phyloP scores from a whole-genome alignment of 1,140 invertebrate species.

The Leptinotarsa undecemlineata region DNA sequence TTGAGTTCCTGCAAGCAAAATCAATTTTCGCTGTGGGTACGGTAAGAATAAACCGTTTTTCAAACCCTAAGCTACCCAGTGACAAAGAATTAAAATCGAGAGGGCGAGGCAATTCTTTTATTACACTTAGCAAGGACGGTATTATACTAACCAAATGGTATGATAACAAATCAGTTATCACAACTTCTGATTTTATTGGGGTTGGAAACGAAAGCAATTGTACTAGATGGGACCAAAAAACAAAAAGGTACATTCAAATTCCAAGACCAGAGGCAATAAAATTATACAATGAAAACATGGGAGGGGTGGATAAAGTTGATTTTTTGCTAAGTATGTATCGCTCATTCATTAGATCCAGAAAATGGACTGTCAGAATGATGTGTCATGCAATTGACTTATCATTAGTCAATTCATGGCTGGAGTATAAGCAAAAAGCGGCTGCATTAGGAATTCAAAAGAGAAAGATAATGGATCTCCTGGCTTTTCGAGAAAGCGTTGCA shows the following conservation, averaged over 20 bases:
- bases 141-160: slow-evolving; percentile 32
- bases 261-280: slow-evolving; percentile 20
- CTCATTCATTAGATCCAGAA: slow-evolving; percentile 23
- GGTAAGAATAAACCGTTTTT: slow-evolving; percentile 51
- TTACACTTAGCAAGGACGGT: slow-evolving; percentile 20
- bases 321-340: slow-evolving; percentile 23
- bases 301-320: slow-evolving; percentile 28
- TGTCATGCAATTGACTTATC: slow-evolving; percentile 4
- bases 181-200: slow-evolving; percentile 56
- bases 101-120: slow-evolving; percentile 26
- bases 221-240: slow-evolving; percentile 47
- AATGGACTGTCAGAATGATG: slow-evolving; percentile 23
- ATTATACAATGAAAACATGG: slow-evolving; percentile 25
- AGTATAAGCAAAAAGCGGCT: slow-evolving; percentile 20
- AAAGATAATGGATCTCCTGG: slow-evolving; percentile 22
- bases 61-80: slow-evolving; percentile 47
- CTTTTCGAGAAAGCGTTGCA: slow-evolving; percentile 20
- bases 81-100: slow-evolving; percentile 45
- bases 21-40: slow-evolving; percentile 50
- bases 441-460: slow-evolving; percentile 24
- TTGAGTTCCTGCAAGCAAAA: slow-evolving; percentile 43
- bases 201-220: slow-evolving; percentile 45
- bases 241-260: slow-evolving; percentile 45
- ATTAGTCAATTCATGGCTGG: slow-evolving; percentile 20
- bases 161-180: slow-evolving; percentile 52